Base-by-base conservation (phyloP, 53 echinoderm and acorn worm genomes). In the Luidia sarsii region DNA sequence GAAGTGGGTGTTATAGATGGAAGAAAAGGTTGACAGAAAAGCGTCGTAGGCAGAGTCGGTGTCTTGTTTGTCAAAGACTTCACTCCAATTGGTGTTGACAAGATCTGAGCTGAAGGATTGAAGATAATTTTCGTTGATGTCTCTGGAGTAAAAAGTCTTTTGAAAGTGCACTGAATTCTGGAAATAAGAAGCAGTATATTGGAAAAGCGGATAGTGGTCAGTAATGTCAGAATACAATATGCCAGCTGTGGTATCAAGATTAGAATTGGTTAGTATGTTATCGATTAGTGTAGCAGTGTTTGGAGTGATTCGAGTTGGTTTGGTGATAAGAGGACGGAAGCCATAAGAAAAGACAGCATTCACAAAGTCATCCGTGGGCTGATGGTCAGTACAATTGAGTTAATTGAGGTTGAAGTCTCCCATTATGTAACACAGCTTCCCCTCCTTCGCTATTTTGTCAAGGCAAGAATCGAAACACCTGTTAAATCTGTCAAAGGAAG, bases 141-240 rank as follows among this genome's bases (percentile, higher is more conserved):
- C 28, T 31, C 67, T n/a, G n/a, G n/a, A n/a, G n/a, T n/a, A n/a
- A n/a, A n/a, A n/a, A n/a, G 67, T 67, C 67, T 24, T 43, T 10
- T 48, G 24, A 24, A 41, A 10, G 29, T 13, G 43, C 6, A 39
- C 27, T 48, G 27, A 25, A 10, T 48, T 41, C 46, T 43, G 29
- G 27, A 48, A 67, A 8, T 27, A 67, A n/a, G 67, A 67, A 9
- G 67, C 13, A 7, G 48, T 67, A 46, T 39, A 39, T 25, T 67
- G 28, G 45, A 67, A 67, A 41, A 67, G 67, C 31, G 59, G 70
- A 49, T 31, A 32, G 23, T 70, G n/a, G n/a, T n/a, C n/a, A n/a
- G n/a, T n/a, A n/a, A n/a, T n/a, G n/a, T n/a, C n/a, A n/a, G n/a
- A n/a, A 50, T 48, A 70, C 20, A 70, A 32, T 10, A 50, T 70